Evolutionary conservation across 2,888 invertebrate species (phyloP).

Genomic region (Heteromurus nitidus): DNA sequence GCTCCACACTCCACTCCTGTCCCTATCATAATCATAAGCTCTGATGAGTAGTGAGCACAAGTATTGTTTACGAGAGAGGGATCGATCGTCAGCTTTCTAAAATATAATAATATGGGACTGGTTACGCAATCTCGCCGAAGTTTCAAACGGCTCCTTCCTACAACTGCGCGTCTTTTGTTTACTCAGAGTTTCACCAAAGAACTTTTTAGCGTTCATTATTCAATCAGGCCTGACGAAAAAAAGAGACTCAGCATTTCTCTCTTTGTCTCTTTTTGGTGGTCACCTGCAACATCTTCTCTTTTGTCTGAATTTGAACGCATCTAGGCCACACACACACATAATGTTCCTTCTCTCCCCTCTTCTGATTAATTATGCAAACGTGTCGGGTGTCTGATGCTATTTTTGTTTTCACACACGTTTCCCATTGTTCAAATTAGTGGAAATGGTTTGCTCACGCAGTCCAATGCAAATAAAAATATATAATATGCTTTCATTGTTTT

Average conservation of each 20-base stretch:
- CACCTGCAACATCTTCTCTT: neutral
- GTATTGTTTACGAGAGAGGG: neutral
- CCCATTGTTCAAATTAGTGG: neutral
- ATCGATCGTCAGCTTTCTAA: constrained; percentile 56
- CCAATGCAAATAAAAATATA: neutral
- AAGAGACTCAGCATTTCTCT: too few species aligned
- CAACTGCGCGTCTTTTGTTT: constrained; percentile 15
- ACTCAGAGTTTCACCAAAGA: constrained; percentile 40
- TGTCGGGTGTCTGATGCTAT: too few species aligned
- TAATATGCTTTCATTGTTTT: neutral
- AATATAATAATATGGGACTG: constrained; percentile 33
- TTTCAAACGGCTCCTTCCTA: too few species aligned
- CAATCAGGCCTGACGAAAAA: neutral
- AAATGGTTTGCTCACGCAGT: neutral
- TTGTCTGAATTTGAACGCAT: too few species aligned
- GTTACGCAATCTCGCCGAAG: too few species aligned
- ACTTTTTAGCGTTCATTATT: constrained; percentile 7
- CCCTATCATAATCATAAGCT: neutral
- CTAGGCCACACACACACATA: too few species aligned
- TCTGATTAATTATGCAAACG: too few species aligned
- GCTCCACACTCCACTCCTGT: too few species aligned
- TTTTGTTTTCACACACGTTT: too few species aligned
- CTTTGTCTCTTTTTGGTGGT: too few species aligned
- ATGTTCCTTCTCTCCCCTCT: too few species aligned
- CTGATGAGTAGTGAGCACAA: neutral